Conservation (phyloP, 1,140 invertebrate species). For the Chironomus striatipennis region DNA sequence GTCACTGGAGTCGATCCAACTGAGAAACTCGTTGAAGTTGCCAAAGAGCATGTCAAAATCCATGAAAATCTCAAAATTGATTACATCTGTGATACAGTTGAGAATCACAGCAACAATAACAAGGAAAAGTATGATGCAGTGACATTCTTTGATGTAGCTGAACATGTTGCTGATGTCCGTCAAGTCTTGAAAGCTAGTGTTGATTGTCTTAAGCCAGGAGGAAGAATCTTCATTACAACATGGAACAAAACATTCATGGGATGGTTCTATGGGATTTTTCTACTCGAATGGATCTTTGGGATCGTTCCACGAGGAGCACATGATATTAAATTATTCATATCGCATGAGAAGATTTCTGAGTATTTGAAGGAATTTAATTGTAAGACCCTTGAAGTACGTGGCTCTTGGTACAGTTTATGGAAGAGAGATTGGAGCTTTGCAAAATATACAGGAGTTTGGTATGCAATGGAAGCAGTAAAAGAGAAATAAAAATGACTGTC, state of each 20-base stretch:
- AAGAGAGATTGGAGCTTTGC: background rate
- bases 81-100: constrained; percentile 36
- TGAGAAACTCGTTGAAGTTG: constrained; percentile 50
- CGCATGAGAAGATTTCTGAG: constrained; percentile 54
- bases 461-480: background rate
- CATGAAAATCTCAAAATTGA: constrained; percentile 27
- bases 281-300: constrained; percentile 58
- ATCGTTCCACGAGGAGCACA: constrained; percentile 66
- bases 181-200: constrained; percentile 57
- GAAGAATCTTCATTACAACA: constrained; percentile 75
- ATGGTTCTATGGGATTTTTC: constrained; percentile 52
- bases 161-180: constrained; percentile 63
- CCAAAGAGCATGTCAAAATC: constrained; percentile 43
- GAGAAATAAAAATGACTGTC: background rate
- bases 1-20: constrained; percentile 67
- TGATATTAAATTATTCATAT: constrained; percentile 70
- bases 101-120: constrained; percentile 42
- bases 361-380: constrained; percentile 39
- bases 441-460: background rate
- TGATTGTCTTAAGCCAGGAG: constrained; percentile 58
- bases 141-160: constrained; percentile 69
- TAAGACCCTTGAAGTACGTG: background rate
- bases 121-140: constrained; percentile 55
- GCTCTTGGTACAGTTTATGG: background rate
- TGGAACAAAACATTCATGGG: constrained; percentile 62